Evolutionary conservation across 2,888 invertebrate genomes (phyloP).

Genomic region (Cyaniris semiargus): DNA sequence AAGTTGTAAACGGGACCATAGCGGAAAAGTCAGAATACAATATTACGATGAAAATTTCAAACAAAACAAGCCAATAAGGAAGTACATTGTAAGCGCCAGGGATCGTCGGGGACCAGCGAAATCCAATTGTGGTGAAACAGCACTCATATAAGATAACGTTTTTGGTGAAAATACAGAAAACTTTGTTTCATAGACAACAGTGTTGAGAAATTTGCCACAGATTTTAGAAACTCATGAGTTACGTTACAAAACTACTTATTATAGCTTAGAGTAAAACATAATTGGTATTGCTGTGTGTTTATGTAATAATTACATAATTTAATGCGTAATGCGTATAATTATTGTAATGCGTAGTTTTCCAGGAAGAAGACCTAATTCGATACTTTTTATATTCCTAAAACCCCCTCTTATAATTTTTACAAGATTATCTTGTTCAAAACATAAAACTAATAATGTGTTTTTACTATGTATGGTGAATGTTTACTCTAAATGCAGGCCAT

Average conservation of each 20-base stretch:
- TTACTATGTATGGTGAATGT: too few species aligned
- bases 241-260: background rate
- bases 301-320: too few species aligned
- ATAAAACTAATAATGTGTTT: too few species aligned
- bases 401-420: too few species aligned
- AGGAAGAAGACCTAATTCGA: too few species aligned
- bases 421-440: too few species aligned
- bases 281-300: too few species aligned
- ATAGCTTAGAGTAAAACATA: background rate
- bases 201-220: background rate
- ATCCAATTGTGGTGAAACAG: conserved; percentile 7
- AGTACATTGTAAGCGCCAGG: conserved; percentile 9
- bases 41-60: conserved; percentile 20
- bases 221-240: background rate
- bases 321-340: too few species aligned
- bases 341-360: too few species aligned
- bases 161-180: background rate
- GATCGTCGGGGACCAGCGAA: conserved; percentile 18
- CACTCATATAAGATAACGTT: conserved; percentile 3
- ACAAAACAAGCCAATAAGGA: conserved; percentile 28
- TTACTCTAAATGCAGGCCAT: too few species aligned
- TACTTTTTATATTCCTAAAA: too few species aligned
- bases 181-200: background rate
- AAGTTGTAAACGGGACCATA: background rate
- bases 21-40: conserved; percentile 6